A percentile compares a stretch with the other conserved stretches of the same genome.
These are phyloP conservation scores for Pseudorhiza aurosa DNA, from an alignment of 30 jellyfish, hydroid and myxozoan species.

Conservation along the genomic window DNA sequence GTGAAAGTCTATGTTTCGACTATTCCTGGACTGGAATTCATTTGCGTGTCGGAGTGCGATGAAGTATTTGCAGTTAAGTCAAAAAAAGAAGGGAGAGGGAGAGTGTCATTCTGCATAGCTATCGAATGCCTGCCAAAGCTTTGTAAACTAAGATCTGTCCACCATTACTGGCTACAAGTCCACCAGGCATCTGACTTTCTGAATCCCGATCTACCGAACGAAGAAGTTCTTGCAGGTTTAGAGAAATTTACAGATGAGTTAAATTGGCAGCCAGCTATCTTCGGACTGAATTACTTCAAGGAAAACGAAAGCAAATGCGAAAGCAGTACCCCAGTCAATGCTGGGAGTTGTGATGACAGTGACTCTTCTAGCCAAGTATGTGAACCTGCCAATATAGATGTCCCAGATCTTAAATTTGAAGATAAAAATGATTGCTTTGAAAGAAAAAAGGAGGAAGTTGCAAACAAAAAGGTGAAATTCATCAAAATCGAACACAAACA, in stretches of 20 bases:
- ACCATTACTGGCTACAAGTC: slow-evolving; percentile 85
- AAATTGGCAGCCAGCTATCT: slow-evolving; percentile 64
- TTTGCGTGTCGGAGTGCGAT: slow-evolving; percentile 70
- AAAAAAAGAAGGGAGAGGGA: slow-evolving; percentile 72
- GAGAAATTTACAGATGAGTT: slow-evolving; percentile 33
- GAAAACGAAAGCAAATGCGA: not conserved
- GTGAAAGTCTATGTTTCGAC: slow-evolving; percentile 72
- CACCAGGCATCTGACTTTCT: slow-evolving; percentile 45
- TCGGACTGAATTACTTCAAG: slow-evolving; percentile 54
- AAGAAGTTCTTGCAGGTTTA: slow-evolving; percentile 46
- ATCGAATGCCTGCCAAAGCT: slow-evolving; percentile 22
- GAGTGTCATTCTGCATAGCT: slow-evolving; percentile 55
- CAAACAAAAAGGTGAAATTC: slow-evolving; percentile 4
- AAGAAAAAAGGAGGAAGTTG: not conserved
- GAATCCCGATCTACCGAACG: slow-evolving; percentile 27
- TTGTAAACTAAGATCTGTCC: slow-evolving; percentile 81
- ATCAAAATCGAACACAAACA: not conserved
- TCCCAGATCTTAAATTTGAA: not conserved
- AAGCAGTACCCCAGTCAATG: not conserved
- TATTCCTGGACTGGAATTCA: slow-evolving; percentile 85
- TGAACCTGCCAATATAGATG: not conserved
- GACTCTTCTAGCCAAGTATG: not conserved
- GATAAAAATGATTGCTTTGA: not conserved
- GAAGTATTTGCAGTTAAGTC: slow-evolving; percentile 49
- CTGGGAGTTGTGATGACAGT: not conserved